Evolutionary conservation across 2,113 vertebrate genomes (phyloP), one percentile per base, ranked within the genome.

Genomic region (Neomonachus schauinslandi): DNA sequence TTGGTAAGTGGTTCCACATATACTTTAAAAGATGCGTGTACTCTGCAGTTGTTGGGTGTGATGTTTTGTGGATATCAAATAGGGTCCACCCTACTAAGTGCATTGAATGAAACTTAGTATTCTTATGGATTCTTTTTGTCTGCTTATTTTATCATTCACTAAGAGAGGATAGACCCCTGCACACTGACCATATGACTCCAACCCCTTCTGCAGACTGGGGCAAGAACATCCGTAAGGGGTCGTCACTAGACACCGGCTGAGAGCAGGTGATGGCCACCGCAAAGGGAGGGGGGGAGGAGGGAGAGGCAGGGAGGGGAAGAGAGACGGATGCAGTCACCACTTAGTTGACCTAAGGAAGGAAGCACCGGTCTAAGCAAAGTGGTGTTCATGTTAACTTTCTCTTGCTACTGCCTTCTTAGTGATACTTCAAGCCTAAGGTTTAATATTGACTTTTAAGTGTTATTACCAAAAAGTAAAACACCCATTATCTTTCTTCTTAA

Each of bases 1-100:
- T 7, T 1, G 28, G 6, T 36, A 24, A 36, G 19, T 0, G n/a
- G 19, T 22, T 22, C 49, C 65, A 74, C 1, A 16, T 1, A 9
- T 2, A 31, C 42, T 42, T 77, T 26, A 7, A 19, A 36, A 53
- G 79, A 7, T 59, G 28, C 2, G 36, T 14, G 69, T 13, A 1
- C 9, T 31, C 59, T n/a, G 26, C 19, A 55, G 57, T 1, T 26
- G 24, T 6, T 39, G 42, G 53, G 39, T 1, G 6, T 10, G 5
- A 0, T 3, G 71, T 33, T 53, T 80, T 5, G 3, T 12, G 51
- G 4, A 36, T 31, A 21, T 12, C n/a, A 51, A 18, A 59, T 3
- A 12, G 53, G 63, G 63, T 21, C 13, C 15, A 46, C 36, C 6
- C 24, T 13, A 1, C 28, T 16, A 36, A 69, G 0, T 19, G 71